These are phyloP conservation scores for Acrocephalus kingi DNA, from an alignment of 2,113 vertebrate genomes.

Conservation along the genomic window DNA sequence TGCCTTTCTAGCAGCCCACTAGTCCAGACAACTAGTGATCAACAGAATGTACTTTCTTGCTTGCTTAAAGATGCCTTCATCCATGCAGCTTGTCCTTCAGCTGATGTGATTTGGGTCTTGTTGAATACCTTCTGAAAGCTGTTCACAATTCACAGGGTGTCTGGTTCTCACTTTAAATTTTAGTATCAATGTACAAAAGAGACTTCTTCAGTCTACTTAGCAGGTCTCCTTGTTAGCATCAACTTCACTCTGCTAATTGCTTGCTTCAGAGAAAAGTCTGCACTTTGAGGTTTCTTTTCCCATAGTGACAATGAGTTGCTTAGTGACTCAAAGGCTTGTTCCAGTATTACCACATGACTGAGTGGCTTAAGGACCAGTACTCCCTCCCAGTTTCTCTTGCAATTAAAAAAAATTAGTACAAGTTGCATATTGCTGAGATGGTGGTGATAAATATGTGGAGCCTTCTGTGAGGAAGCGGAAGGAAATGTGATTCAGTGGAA, in stretches of 20 bases:
- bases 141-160: background rate
- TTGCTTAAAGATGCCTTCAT: background rate
- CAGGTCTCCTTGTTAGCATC: background rate
- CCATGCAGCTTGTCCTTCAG: background rate
- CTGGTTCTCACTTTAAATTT: background rate
- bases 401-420: background rate
- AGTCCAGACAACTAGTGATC: background rate
- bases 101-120: background rate
- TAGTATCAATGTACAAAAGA: background rate
- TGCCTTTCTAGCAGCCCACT: background rate
- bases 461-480: background rate
- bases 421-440: background rate
- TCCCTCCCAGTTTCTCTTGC: background rate
- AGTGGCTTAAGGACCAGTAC: background rate
- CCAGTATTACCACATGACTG: background rate
- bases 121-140: background rate
- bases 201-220: background rate
- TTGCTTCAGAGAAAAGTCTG: constrained; percentile 30
- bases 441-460: background rate
- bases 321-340: background rate
- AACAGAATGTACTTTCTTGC: background rate
- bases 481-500: background rate
- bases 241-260: background rate
- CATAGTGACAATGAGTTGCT: background rate
- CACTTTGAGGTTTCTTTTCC: constrained; percentile 34